Evolutionary conservation across 53 echinoderm and acorn worm genomes (phyloP).

Genomic region (Astropecten irregularis): DNA sequence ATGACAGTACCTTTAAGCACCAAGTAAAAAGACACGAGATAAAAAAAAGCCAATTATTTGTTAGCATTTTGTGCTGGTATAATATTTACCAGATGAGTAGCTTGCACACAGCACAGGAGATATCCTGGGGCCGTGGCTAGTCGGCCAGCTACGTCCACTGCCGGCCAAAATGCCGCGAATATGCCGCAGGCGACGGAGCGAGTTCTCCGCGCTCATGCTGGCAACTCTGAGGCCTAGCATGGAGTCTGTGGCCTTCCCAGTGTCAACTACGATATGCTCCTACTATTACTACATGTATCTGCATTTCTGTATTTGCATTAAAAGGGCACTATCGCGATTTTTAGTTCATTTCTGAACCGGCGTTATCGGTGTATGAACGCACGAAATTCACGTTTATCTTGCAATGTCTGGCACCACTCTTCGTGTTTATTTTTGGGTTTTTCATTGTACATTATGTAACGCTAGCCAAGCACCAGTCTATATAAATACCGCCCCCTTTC

Average conservation of each 20-base stretch:
- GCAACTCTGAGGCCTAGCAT: constrained; percentile 57
- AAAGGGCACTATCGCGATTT: not conserved
- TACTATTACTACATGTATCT: constrained; percentile 2
- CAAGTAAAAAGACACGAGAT: too few relatives aligned
- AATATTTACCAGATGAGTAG: constrained; percentile 23
- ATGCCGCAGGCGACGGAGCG: constrained; percentile 80
- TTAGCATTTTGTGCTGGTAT: too few relatives aligned
- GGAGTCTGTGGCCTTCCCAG: not conserved
- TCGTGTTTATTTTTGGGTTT: too few relatives aligned
- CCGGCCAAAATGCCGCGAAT: constrained; percentile 67
- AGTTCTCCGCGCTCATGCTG: constrained; percentile 82
- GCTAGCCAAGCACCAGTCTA: too few relatives aligned
- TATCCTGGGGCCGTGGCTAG: not conserved
- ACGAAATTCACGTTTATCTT: too few relatives aligned
- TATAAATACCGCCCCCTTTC: constrained; percentile 4
- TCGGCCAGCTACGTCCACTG: not conserved
- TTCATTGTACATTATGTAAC: too few relatives aligned
- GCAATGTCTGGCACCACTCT: too few relatives aligned
- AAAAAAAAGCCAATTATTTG: too few relatives aligned
- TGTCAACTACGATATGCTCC: constrained; percentile 3
- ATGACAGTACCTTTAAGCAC: too few relatives aligned
- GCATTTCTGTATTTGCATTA: not conserved
- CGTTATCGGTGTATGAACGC: too few relatives aligned
- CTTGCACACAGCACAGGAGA: constrained; percentile 4
- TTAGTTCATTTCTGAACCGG: too few relatives aligned